Base-by-base conservation (phyloP, 1,140 invertebrate genomes). In the Acromyrmex heyeri region DNA sequence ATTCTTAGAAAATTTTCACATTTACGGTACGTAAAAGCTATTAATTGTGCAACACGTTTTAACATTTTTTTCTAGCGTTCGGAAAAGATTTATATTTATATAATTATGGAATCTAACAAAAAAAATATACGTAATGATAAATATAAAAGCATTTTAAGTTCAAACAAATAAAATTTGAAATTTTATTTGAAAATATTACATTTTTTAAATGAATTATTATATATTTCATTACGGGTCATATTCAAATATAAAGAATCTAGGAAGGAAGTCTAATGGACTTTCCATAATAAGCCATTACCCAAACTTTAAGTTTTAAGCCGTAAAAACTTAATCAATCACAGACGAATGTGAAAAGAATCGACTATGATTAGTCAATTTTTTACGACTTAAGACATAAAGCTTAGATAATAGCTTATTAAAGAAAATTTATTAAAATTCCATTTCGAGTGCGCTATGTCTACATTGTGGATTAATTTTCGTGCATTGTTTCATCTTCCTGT, bases 41-140 rank as follows among this genome's bases (percentile, higher is more conserved):
- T 16, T 18, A 30, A 67, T 21, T 50, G 50, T 21, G 12, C 6
- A 16, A 44, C n/a, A 65, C 6, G 7, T 5, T 59, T 10, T n/a
- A 21, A 10, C 3, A 30, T 65, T n/a, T 48, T 78, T n/a, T 30
- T 50, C 1, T 14, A 27, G 5, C 16, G 14, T n/a, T 38, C 4
- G 5, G 10, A 0, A 48, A 55, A 53, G 24, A 89, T 85, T 88
- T 16, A 16, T 14, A 55, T 50, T 64, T 65, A 0, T 34, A 73
- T 48, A 67, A 16, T 14, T 21, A 21, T 30, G 8, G 4, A 59
- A 44, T 61, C 0, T 55, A 48, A 21, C 10, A 53, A 12, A 44
- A 14, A 3, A 72, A 16, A 18, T 21, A 57, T 21, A 1, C 21
- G 27, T 14, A n/a, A 57, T 0, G 24, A 70, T 18, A 21, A 16